phyloP scores from a whole-genome alignment of 2,113 vertebrate species.

The Myrmophylax atrothorax region DNA sequence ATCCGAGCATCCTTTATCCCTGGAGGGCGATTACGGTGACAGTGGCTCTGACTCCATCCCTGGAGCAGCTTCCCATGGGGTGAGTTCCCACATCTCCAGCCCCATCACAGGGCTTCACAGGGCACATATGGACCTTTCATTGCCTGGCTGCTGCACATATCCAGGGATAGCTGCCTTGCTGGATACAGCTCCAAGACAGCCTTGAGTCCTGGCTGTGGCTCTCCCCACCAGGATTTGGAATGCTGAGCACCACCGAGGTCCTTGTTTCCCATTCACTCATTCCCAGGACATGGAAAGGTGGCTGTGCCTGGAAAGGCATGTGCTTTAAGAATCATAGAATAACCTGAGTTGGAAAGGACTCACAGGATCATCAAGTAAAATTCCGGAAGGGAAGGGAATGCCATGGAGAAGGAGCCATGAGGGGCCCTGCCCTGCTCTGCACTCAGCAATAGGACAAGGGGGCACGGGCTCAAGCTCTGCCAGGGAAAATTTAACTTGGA shows the following conservation, averaged over 20 bases:
- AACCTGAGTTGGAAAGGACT: background rate
- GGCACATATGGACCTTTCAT: background rate
- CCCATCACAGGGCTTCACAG: background rate
- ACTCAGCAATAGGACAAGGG: too few species aligned
- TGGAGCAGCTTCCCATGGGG: background rate
- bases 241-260: accelerated
- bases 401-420: accelerated
- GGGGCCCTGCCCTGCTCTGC: background rate
- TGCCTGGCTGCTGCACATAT: background rate
- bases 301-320: accelerated
- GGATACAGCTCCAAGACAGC: accelerated
- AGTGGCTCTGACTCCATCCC: background rate
- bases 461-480: too few species aligned
- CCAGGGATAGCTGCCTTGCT: background rate
- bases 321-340: background rate
- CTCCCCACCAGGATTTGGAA: background rate
- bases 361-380: background rate
- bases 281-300: background rate
- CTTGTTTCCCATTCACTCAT: background rate
- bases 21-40: accelerated
- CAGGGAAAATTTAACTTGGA: too few species aligned
- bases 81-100: background rate
- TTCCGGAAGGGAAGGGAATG: background rate
- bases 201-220: accelerated
- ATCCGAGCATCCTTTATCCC: background rate